These are phyloP conservation scores for Netelia melanura DNA, from an alignment of 2,888 invertebrate species.

Conservation along the genomic window DNA sequence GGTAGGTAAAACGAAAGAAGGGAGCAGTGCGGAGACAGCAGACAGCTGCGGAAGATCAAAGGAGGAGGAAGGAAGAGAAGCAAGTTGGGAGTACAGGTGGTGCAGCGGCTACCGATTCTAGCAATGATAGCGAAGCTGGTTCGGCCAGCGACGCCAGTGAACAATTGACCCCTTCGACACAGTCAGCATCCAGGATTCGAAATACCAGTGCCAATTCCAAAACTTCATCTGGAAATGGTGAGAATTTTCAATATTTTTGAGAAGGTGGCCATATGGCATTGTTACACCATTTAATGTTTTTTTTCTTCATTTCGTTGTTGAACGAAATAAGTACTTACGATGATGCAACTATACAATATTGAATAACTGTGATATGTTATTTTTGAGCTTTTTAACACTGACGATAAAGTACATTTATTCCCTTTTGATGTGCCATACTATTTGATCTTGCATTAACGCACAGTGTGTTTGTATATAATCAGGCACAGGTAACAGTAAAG, in stretches of 20 bases:
- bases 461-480: conserved; percentile 22
- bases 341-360: conserved; percentile 69
- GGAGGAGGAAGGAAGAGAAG: conserved; percentile 82
- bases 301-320: conserved; percentile 15
- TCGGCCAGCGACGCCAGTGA: conserved; percentile 83
- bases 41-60: conserved; percentile 82
- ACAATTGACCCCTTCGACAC: conserved; percentile 78
- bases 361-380: conserved; percentile 72
- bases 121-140: conserved; percentile 83
- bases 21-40: conserved; percentile 86
- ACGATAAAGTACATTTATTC: conserved; percentile 32
- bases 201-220: conserved; percentile 81
- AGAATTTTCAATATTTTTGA: conserved; percentile 65
- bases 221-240: conserved; percentile 83
- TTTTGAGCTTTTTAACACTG: conserved; percentile 82
- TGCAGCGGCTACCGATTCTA: conserved; percentile 83
- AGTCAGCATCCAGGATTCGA: conserved; percentile 79
- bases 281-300: neutral
- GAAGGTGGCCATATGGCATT: neutral
- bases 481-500: conserved; percentile 84
- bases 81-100: conserved; percentile 81
- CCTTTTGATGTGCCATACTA: conserved; percentile 10
- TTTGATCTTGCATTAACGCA: neutral
- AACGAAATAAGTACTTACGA: conserved; percentile 7
- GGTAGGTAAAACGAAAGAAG: conserved; percentile 88